These are phyloP conservation scores for Oceanodroma tethys DNA, from an alignment of 2,113 vertebrate genomes.

Conservation along the genomic window DNA sequence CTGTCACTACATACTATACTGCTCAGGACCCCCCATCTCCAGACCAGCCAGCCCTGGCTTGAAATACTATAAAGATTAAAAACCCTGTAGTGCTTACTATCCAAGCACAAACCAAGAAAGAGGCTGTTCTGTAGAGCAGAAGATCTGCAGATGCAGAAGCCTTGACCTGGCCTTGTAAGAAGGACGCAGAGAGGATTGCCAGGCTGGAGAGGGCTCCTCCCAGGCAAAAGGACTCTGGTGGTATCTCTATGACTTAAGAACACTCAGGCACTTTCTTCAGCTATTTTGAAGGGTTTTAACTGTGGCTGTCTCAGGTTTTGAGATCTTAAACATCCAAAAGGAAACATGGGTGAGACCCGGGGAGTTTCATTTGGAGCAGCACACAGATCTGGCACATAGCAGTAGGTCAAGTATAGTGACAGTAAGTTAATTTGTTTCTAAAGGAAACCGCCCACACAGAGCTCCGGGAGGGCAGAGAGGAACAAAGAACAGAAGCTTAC, in stretches of 20 bases:
- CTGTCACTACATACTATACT: not conserved
- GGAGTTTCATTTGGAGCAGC: not conserved
- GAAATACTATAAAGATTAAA: not conserved
- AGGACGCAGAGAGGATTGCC: not conserved
- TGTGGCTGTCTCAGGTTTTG: not conserved
- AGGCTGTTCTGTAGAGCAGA: not conserved
- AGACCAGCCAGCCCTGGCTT: not conserved
- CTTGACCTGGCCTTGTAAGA: not conserved
- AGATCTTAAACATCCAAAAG: not conserved
- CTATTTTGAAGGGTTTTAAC: not conserved
- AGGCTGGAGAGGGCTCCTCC: not conserved
- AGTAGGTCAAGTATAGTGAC: rapidly evolving
- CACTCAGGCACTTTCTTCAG: not conserved
- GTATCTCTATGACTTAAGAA: not conserved
- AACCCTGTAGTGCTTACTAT: not conserved
- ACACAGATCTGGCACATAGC: rapidly evolving
- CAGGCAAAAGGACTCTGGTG: not conserved
- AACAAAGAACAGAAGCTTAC: not conserved
- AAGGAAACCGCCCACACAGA: not conserved
- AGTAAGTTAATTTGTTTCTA: not conserved
- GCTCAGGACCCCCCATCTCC: not conserved
- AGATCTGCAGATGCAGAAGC: not conserved
- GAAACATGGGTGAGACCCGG: not conserved
- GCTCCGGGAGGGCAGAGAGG: not conserved
- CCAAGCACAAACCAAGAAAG: not conserved